These are phyloP conservation scores for Ectropis grisescens DNA, from an alignment of 1,140 invertebrate species.

Conservation along the genomic window DNA sequence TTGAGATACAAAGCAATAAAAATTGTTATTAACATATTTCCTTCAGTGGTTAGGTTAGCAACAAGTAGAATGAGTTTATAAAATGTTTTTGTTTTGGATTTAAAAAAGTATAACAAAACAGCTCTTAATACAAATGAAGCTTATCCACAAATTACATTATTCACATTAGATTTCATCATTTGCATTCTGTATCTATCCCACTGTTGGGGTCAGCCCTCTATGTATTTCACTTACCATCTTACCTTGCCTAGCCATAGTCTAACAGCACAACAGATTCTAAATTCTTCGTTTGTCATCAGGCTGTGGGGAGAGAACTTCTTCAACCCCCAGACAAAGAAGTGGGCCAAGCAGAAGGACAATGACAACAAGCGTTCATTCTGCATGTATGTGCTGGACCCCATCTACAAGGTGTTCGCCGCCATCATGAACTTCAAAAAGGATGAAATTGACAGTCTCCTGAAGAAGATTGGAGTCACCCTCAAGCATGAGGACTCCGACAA, in stretches of 20 bases:
- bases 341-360: constrained; percentile 90
- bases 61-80: too few relatives aligned
- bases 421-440: constrained; percentile 99
- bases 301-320: constrained; percentile 99
- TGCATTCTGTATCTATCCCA: too few relatives aligned
- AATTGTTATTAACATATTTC: not conserved
- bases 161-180: too few relatives aligned
- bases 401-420: constrained; percentile 98
- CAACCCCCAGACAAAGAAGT: constrained; percentile 97
- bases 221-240: too few relatives aligned
- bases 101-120: too few relatives aligned
- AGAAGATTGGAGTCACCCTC: constrained; percentile 93
- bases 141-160: too few relatives aligned
- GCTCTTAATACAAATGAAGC: too few relatives aligned
- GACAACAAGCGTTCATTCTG: constrained; percentile 97
- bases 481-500: constrained; percentile 97
- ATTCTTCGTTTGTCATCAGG: constrained; percentile 39
- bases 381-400: constrained; percentile 98
- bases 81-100: too few relatives aligned
- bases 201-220: too few relatives aligned
- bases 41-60: too few relatives aligned
- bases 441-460: constrained; percentile 87
- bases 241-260: not conserved
- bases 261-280: not conserved
- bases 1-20: constrained; percentile 28